Evolutionary conservation across 2,113 vertebrate species (phyloP).

Genomic region (Taurulus bubalis): DNA sequence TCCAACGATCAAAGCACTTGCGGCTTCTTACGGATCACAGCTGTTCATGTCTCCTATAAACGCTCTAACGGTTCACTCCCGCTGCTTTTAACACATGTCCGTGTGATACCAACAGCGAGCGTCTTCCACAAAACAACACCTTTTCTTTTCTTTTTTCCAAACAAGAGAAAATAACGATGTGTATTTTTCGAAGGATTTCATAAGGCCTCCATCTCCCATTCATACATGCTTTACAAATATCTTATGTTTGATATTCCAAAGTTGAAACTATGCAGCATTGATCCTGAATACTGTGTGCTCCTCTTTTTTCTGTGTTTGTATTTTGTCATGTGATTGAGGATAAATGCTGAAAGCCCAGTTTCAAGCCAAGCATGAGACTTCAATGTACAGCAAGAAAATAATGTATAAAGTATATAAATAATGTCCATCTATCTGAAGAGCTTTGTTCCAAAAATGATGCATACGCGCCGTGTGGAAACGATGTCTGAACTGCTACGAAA

Average conservation of each 20-base stretch:
- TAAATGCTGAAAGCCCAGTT: conserved; percentile 73
- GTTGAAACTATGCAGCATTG: conserved; percentile 77
- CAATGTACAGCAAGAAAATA: conserved; percentile 71
- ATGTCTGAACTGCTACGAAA: not conserved
- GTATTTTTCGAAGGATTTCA: conserved; percentile 57
- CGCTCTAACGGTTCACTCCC: conserved; percentile 20
- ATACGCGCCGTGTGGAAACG: conserved; percentile 24
- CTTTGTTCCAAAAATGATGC: conserved; percentile 59
- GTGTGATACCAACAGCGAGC: not conserved
- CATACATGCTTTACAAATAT: conserved; percentile 56
- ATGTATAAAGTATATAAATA: conserved; percentile 67
- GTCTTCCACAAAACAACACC: conserved; percentile 19
- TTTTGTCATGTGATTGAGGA: conserved; percentile 64
- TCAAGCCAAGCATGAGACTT: conserved; percentile 70
- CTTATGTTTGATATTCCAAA: conserved; percentile 61
- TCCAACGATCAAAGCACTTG: not conserved
- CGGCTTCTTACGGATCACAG: conserved; percentile 3
- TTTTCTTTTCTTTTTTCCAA: not conserved
- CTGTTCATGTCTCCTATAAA: not conserved
- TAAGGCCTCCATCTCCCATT: conserved; percentile 31
- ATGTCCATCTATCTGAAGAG: conserved; percentile 56
- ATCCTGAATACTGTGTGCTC: conserved; percentile 66
- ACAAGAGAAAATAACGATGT: conserved; percentile 6
- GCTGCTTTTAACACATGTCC: conserved; percentile 16
- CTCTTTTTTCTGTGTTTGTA: conserved; percentile 28